Conservation (phyloP, 2,888 invertebrate genomes). For the Brachylomia viminalis region DNA sequence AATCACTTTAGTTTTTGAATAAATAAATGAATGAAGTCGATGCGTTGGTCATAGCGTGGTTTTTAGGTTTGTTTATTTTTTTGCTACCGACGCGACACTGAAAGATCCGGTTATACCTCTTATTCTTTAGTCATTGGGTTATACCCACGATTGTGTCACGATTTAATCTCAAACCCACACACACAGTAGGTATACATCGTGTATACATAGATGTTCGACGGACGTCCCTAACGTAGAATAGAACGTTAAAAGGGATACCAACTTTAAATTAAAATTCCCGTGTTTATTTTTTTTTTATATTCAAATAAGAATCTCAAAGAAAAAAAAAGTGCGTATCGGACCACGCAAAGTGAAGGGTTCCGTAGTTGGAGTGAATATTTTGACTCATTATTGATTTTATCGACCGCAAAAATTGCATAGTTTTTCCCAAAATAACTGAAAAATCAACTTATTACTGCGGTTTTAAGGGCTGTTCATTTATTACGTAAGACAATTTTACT, state of each 20-base stretch:
- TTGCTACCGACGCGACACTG: background rate
- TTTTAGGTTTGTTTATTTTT: background rate
- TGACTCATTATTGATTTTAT: background rate
- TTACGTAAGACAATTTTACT: no score
- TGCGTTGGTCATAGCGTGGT: background rate
- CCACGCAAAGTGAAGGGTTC: background rate
- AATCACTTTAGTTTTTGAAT: background rate
- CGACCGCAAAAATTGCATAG: no score
- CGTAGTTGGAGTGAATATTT: background rate
- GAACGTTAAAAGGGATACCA: constrained; percentile 1
- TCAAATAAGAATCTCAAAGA: background rate
- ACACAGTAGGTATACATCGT: no score
- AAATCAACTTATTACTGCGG: no score
- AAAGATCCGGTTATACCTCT: background rate
- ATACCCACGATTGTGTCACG: no score
- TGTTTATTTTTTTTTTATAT: background rate
- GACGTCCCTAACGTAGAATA: background rate
- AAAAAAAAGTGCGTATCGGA: background rate
- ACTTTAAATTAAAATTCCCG: background rate
- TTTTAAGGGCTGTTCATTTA: no score
- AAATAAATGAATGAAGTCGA: no score
- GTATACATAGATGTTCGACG: background rate
- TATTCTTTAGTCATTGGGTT: no score
- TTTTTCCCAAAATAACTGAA: no score
- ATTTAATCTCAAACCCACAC: no score